Evolutionary conservation across 2,888 invertebrate species (phyloP).

Genomic region (Pyralis farinalis): DNA sequence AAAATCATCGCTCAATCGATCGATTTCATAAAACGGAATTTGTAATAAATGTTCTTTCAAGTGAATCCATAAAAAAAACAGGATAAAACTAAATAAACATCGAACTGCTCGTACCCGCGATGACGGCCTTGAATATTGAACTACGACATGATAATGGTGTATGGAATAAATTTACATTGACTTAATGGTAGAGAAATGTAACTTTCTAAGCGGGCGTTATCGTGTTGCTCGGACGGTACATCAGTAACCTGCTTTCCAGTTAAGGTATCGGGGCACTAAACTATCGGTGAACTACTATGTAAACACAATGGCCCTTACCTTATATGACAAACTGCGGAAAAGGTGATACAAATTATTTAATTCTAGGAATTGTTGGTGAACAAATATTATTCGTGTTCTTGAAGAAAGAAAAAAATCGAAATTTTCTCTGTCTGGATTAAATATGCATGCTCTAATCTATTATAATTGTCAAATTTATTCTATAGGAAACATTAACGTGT

Average conservation of each 20-base stretch:
- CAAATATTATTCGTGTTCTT: too few relatives aligned
- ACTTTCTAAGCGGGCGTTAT: conserved; percentile 57
- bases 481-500: too few relatives aligned
- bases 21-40: too few relatives aligned
- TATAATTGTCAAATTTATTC: too few relatives aligned
- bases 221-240: conserved; percentile 21
- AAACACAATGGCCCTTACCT: too few relatives aligned
- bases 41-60: neutral
- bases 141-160: conserved; percentile 37
- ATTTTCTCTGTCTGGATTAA: too few relatives aligned
- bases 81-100: neutral
- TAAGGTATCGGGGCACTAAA: conserved; percentile 1
- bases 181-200: conserved; percentile 52
- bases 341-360: neutral
- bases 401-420: too few relatives aligned
- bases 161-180: conserved; percentile 50
- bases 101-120: neutral
- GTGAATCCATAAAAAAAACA: neutral
- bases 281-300: conserved; percentile 1
- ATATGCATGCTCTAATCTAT: too few relatives aligned
- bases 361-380: neutral
- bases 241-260: conserved; percentile 37
- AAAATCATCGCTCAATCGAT: too few relatives aligned
- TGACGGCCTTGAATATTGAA: conserved; percentile 53
- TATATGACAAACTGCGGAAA: neutral